Percentiles rank a stretch among this genome's conserved stretches.
Evolutionary conservation across 2,797 vertebrate genomes (phyloP).

Genomic region (Hydrocynus forskahlii): DNA sequence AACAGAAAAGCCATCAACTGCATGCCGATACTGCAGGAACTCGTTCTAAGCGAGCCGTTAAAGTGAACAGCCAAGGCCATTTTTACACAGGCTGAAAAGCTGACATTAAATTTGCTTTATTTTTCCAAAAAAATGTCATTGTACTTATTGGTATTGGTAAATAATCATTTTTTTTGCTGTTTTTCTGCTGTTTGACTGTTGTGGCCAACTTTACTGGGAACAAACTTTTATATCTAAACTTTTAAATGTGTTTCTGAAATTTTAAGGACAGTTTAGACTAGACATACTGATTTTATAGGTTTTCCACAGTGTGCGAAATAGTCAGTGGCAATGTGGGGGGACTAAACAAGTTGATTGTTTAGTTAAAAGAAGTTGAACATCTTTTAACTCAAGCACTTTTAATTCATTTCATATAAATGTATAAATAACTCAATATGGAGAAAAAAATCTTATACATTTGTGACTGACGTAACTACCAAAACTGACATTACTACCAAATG

Average conservation of each 20-base stretch:
- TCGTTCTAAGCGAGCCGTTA: not conserved
- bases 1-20: conserved; percentile 6
- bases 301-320: not conserved
- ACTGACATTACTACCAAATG: no score
- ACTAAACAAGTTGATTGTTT: no score
- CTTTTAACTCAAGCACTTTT: no score
- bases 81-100: conserved; percentile 13
- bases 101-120: not conserved
- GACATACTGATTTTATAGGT: not conserved
- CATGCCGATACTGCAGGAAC: conserved; percentile 7
- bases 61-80: not conserved
- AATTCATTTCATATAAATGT: no score
- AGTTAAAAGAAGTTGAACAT: no score
- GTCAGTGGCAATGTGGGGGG: no score
- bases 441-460: no score
- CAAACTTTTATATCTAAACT: not conserved
- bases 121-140: not conserved
- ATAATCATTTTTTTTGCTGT: not conserved
- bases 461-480: no score
- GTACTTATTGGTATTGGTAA: not conserved
- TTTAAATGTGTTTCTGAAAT: not conserved
- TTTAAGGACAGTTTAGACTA: not conserved
- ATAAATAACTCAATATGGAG: no score
- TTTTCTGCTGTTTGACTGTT: conserved; percentile 11
- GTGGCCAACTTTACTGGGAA: conserved; percentile 22